Evolutionary conservation across 2,797 vertebrate genomes (phyloP).

Genomic region (Luscinia luscinia): DNA sequence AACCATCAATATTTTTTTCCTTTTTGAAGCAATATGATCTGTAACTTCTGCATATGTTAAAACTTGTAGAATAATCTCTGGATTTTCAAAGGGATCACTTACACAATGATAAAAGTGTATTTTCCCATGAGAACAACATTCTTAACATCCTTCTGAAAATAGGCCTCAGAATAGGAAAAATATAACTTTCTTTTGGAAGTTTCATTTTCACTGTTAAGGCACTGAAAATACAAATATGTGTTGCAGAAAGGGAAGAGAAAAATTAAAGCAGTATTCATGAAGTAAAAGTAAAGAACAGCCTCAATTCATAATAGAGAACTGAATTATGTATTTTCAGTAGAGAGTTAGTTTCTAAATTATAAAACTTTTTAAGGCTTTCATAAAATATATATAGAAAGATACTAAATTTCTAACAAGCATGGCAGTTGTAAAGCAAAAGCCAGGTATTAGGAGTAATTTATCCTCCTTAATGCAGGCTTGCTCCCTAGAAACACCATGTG

Average conservation of each 20-base stretch:
- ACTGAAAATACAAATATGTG: not conserved
- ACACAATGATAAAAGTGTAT: not conserved
- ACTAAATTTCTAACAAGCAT: not conserved
- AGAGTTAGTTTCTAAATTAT: not conserved
- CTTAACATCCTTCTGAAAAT: not conserved
- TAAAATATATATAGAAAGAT: not conserved
- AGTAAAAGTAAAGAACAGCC: not conserved
- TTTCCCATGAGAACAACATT: not conserved
- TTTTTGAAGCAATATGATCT: not conserved
- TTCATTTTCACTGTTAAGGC: not conserved
- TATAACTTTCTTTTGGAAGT: not conserved
- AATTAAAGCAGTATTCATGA: not conserved
- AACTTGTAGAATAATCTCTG: conserved; percentile 1
- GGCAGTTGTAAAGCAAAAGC: not conserved
- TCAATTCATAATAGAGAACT: not conserved
- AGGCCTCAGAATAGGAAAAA: not conserved
- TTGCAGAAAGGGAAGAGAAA: not conserved
- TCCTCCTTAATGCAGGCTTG: not conserved
- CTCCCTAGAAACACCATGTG: not conserved
- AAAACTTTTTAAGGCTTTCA: not conserved
- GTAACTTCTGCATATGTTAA: conserved; percentile 33
- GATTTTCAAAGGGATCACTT: conserved; percentile 49
- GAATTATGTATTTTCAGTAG: not conserved
- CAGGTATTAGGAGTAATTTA: not conserved
- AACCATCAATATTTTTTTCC: not conserved